Conservation (phyloP, 2,888 invertebrate species). For the Doris montereyensis region DNA sequence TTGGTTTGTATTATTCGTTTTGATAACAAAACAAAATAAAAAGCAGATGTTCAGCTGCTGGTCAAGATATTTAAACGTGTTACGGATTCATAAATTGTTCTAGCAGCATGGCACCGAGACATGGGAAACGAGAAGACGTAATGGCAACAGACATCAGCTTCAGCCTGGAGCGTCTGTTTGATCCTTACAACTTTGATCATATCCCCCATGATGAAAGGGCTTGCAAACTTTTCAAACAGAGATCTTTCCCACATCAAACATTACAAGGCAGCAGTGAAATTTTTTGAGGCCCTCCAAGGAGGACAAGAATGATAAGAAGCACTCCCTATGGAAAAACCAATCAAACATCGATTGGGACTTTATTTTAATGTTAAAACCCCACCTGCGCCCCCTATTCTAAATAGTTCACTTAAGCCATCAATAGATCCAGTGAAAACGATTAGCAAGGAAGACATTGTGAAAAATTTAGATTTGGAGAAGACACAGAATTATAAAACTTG, state of each 20-base stretch:
- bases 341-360: conserved; percentile 59
- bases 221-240: conserved; percentile 60
- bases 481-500: conserved; percentile 59
- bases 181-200: conserved; percentile 67
- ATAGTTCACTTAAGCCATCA: conserved; percentile 50
- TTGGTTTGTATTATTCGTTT: too few species aligned
- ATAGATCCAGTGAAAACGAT: conserved; percentile 46
- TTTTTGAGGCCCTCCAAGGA: conserved; percentile 66
- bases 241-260: conserved; percentile 64
- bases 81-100: background rate
- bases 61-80: too few species aligned
- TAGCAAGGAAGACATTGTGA: conserved; percentile 47
- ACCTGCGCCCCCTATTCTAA: conserved; percentile 50
- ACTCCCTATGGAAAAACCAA: conserved; percentile 64
- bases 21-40: too few species aligned
- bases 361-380: conserved; percentile 47
- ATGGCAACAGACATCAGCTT: conserved; percentile 59
- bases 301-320: conserved; percentile 64
- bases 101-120: conserved; percentile 42
- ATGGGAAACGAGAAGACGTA: conserved; percentile 46
- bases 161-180: conserved; percentile 66
- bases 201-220: conserved; percentile 63
- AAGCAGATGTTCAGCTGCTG: too few species aligned
- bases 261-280: conserved; percentile 67
- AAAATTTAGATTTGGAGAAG: conserved; percentile 48